A percentile compares a stretch with the other conserved stretches of the same genome.
These are phyloP conservation scores for Montipora foliosa DNA, from an alignment of 64 coral and sea anemone species.

Conservation along the genomic window DNA sequence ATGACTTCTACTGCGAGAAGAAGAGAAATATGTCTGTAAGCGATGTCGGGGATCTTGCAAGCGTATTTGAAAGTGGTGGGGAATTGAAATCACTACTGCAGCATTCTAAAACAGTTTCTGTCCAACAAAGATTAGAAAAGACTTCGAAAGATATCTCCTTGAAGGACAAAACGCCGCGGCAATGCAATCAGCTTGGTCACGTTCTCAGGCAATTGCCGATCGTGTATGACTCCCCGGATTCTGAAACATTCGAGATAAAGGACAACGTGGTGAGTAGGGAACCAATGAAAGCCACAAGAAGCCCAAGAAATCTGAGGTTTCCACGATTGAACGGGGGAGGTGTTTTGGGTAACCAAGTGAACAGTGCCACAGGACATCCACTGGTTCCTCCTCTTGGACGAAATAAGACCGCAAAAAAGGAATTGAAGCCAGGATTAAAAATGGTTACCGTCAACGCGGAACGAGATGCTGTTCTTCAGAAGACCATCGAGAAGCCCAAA, in stretches of 20 bases:
- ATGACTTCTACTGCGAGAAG: neutral
- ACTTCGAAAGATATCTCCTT: neutral
- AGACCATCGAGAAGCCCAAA: neutral
- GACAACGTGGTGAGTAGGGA: neutral
- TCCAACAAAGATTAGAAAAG: neutral
- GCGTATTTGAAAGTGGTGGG: neutral
- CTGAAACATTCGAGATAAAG: neutral
- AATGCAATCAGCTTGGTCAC: neutral
- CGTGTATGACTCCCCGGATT: neutral
- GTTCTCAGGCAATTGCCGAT: neutral
- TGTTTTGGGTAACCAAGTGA: neutral
- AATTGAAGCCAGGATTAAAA: neutral
- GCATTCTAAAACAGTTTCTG: neutral
- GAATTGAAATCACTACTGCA: neutral
- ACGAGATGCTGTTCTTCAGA: neutral
- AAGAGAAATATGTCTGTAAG: too few species aligned
- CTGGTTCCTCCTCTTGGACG: neutral
- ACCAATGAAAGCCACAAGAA: neutral
- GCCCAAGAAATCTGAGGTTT: neutral
- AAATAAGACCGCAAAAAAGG: neutral
- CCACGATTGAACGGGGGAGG: neutral
- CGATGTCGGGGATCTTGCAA: neutral
- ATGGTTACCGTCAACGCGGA: neutral
- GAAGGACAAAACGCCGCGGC: neutral
- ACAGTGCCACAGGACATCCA: neutral